Evolutionary conservation across 1,140 invertebrate species (phyloP).

Genomic region (Latrodectus geometricus): DNA sequence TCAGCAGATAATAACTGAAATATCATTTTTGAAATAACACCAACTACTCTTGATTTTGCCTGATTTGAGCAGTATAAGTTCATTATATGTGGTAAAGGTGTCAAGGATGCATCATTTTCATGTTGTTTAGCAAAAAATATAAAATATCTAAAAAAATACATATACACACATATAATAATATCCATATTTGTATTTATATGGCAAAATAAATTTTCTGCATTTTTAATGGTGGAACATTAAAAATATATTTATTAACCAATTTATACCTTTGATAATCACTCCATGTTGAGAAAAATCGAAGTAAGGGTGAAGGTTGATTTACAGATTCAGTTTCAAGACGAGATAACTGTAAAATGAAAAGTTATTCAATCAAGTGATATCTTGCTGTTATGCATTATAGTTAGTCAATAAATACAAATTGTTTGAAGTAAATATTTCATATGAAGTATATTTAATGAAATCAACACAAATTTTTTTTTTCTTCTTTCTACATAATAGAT

Average conservation of each 20-base stretch:
- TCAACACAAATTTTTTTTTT: no score
- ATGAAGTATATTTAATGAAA: no score
- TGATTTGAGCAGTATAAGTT: conserved; percentile 78
- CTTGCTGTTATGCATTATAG: background rate
- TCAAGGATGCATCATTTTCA: conserved; percentile 70
- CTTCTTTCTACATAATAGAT: no score
- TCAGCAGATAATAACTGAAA: conserved; percentile 81
- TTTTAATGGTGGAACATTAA: no score
- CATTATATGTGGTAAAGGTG: conserved; percentile 77
- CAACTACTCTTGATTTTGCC: conserved; percentile 76
- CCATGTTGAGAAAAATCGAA: conserved; percentile 84
- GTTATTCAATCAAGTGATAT: background rate
- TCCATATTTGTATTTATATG: background rate
- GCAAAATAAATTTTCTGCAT: no score
- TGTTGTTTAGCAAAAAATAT: conserved; percentile 77
- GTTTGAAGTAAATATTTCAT: background rate
- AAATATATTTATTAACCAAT: background rate
- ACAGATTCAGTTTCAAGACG: conserved; percentile 81
- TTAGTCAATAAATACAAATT: background rate
- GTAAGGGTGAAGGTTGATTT: conserved; percentile 82
- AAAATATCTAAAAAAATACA: conserved; percentile 75
- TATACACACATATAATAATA: conserved; percentile 37
- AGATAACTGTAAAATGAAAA: conserved; percentile 64
- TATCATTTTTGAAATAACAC: conserved; percentile 81
- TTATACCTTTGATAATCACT: conserved; percentile 76